Percentiles rank a stretch among this genome's conserved stretches.
Evolutionary conservation across 2,113 vertebrate genomes (phyloP).

Genomic region (Steatornis caripensis): DNA sequence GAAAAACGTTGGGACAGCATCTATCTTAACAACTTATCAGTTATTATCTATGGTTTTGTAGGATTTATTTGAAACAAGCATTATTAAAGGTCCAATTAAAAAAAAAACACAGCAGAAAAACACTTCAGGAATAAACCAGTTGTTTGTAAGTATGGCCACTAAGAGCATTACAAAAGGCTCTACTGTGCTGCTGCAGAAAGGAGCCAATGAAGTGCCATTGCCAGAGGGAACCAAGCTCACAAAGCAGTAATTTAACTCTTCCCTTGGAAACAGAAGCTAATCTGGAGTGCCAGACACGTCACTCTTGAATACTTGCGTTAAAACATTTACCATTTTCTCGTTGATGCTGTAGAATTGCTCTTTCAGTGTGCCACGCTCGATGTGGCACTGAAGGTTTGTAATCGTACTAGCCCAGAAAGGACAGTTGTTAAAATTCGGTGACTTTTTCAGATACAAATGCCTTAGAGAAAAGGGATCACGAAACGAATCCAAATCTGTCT

Average conservation of each 20-base stretch:
- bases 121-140: neutral
- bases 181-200: slow-evolving; percentile 1
- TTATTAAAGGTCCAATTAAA: neutral
- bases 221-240: neutral
- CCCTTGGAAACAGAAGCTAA: neutral
- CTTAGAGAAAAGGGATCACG: neutral
- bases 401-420: neutral
- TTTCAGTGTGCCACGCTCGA: neutral
- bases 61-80: neutral
- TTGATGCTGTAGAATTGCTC: neutral
- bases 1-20: neutral
- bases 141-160: neutral
- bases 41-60: neutral
- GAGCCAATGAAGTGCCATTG: neutral
- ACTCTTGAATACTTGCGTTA: neutral
- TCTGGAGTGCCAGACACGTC: neutral
- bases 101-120: neutral
- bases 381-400: neutral
- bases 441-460: neutral
- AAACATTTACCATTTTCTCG: neutral
- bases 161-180: slow-evolving; percentile 18
- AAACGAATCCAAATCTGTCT: neutral
- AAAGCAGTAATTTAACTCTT: slow-evolving; percentile 38
- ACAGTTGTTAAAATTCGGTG: neutral
- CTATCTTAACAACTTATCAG: neutral